Evolutionary conservation across 1,140 invertebrate species (phyloP).

Genomic region (Penaeus chinensis): DNA sequence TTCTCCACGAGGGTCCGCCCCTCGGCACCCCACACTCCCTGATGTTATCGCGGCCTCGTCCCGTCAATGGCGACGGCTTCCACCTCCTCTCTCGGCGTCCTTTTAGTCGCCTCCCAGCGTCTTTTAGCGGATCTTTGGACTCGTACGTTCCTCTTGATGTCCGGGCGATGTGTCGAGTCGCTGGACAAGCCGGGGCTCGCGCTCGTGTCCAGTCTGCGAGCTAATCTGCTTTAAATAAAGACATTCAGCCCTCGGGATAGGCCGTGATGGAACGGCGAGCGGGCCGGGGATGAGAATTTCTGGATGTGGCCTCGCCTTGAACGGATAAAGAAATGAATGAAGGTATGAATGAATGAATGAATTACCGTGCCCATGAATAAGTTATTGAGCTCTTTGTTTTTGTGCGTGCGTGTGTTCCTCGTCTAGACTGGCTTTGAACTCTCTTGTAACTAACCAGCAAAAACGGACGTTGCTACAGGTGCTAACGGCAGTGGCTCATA

Average conservation of each 20-base stretch:
- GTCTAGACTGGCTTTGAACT: too few species aligned
- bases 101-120: not conserved
- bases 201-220: too few species aligned
- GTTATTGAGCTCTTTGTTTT: not conserved
- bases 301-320: constrained; percentile 42
- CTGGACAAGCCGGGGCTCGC: not conserved
- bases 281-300: constrained; percentile 29
- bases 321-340: constrained; percentile 51
- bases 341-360: constrained; percentile 45
- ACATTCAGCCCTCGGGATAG: too few species aligned
- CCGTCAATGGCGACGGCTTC: constrained; percentile 11
- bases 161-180: not conserved
- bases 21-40: constrained; percentile 21
- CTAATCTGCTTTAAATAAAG: too few species aligned
- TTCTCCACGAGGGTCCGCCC: constrained; percentile 9
- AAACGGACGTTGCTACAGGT: too few species aligned
- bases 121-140: not conserved
- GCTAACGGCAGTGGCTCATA: too few species aligned
- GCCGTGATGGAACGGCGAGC: not conserved
- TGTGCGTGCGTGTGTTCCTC: not conserved
- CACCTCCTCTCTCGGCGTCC: not conserved
- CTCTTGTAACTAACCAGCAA: too few species aligned
- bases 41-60: constrained; percentile 33
- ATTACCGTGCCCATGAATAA: constrained; percentile 13
- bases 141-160: not conserved